These are phyloP conservation scores for Rhabdomys dilectus DNA, from an alignment of 2,113 vertebrate species.

Conservation along the genomic window DNA sequence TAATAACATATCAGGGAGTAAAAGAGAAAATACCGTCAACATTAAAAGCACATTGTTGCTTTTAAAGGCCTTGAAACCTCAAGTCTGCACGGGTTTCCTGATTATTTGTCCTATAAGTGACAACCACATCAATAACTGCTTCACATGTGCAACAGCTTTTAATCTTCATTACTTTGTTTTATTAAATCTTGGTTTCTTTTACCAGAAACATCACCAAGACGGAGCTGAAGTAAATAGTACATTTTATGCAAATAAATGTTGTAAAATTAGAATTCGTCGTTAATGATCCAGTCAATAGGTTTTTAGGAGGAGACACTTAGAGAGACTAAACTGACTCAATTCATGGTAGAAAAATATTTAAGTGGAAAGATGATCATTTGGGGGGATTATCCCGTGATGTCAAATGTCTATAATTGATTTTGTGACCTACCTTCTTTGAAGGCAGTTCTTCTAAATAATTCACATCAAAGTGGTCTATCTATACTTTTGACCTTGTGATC, in stretches of 20 bases:
- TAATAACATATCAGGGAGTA: neutral
- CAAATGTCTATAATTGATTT: neutral
- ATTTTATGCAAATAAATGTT: slow-evolving; percentile 21
- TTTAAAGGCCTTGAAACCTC: neutral
- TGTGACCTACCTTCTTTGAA: neutral
- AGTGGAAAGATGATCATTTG: neutral
- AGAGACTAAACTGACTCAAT: neutral
- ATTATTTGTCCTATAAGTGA: neutral
- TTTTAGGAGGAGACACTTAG: neutral
- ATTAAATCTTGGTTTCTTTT: neutral
- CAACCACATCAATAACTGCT: neutral
- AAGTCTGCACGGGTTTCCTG: neutral
- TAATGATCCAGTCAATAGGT: neutral
- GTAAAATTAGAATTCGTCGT: neutral
- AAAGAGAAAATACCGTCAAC: neutral
- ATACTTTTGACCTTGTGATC: neutral
- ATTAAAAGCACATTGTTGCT: neutral
- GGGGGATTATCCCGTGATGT: neutral
- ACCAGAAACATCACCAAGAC: neutral
- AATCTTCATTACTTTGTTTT: neutral
- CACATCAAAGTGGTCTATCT: neutral
- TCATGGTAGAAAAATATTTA: neutral
- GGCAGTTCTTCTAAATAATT: neutral
- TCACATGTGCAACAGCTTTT: neutral
- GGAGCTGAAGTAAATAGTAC: neutral